phyloP scores from a whole-genome alignment of 2,113 vertebrate species.

The Thalassoma bifasciatum region DNA sequence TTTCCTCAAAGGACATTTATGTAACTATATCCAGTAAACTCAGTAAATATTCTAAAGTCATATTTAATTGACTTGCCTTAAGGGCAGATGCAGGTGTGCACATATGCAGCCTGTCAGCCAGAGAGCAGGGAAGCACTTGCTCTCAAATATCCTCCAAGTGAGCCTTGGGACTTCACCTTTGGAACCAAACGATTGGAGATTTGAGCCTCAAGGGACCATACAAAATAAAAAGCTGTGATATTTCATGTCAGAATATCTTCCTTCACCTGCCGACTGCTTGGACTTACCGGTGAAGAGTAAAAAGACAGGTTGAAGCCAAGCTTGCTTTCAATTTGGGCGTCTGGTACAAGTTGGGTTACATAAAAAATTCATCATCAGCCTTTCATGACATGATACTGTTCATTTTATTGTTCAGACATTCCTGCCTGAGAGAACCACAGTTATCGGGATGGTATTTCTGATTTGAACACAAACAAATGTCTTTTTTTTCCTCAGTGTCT shows the following conservation, averaged over 20 bases:
- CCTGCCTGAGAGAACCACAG: too few relatives aligned
- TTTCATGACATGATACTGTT: too few relatives aligned
- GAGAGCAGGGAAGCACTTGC: conserved; percentile 6
- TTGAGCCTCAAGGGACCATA: conserved; percentile 43
- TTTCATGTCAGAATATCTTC: conserved; percentile 53
- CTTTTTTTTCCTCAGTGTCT: background rate
- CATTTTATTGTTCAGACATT: too few relatives aligned
- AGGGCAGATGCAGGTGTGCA: conserved; percentile 5
- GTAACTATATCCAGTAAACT: background rate
- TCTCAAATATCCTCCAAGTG: conserved; percentile 30
- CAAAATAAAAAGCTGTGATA: conserved; percentile 50
- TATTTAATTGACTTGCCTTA: background rate
- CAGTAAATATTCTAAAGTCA: conserved; percentile 2
- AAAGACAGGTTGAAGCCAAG: background rate
- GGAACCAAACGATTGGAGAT: conserved; percentile 20
- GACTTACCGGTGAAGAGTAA: conserved; percentile 28
- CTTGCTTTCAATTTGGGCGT: background rate
- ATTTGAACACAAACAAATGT: background rate
- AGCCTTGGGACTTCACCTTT: conserved; percentile 29
- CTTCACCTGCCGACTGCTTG: conserved; percentile 51
- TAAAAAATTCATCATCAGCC: background rate
- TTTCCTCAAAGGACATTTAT: background rate
- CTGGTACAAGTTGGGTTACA: background rate
- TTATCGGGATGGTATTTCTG: too few relatives aligned
- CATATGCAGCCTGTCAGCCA: conserved; percentile 31